phyloP scores from a whole-genome alignment of 2,888 invertebrate species.

The Nephrotoma appendiculata region DNA sequence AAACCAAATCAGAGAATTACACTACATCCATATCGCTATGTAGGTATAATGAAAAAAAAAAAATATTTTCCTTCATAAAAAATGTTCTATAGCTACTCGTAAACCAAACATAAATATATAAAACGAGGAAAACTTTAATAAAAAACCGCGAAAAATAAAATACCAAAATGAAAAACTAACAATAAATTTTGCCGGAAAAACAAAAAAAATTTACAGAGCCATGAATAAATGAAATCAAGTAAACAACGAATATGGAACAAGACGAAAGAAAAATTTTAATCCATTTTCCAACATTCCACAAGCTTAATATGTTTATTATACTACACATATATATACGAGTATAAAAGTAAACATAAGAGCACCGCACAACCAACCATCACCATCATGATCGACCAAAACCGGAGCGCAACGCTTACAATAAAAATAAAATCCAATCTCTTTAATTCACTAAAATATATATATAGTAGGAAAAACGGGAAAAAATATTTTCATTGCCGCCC shows the following conservation, averaged over 20 bases:
- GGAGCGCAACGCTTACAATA: no score
- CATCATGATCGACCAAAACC: neutral
- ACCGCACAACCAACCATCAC: neutral
- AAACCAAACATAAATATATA: neutral
- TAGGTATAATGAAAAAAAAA: neutral
- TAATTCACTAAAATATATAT: neutral
- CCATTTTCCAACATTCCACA: neutral
- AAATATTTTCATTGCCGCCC: neutral
- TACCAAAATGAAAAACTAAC: neutral
- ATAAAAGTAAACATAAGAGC: neutral
- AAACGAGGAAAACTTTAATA: neutral
- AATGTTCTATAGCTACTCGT: neutral
- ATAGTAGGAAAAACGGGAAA: neutral
- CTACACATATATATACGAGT: no score
- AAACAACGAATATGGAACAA: neutral
- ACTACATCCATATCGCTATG: neutral
- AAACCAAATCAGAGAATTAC: neutral
- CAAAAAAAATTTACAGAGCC: neutral
- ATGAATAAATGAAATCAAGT: neutral
- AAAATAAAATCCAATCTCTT: neutral
- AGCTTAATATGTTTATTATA: neutral
- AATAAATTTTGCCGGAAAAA: neutral
- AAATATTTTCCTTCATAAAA: neutral
- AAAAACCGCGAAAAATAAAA: neutral
- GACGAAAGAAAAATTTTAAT: neutral